Base-by-base conservation (phyloP, 1,140 invertebrate genomes). In the Rhynchophorus ferrugineus region DNA sequence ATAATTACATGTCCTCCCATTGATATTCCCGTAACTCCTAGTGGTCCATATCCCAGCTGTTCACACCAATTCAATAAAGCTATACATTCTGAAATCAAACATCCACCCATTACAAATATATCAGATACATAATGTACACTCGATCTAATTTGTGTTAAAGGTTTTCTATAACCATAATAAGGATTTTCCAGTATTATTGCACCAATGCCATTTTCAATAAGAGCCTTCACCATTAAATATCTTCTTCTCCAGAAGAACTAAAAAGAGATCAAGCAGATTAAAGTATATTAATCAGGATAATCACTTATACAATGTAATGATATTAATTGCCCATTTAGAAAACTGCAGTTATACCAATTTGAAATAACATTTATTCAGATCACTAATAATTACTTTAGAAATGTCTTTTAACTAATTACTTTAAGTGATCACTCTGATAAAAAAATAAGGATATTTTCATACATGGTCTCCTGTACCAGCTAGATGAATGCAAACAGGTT, bases 381-480 rank as follows among this genome's bases (percentile, higher is more conserved):
- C n/a, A n/a, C n/a, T n/a, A n/a, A n/a, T n/a, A n/a, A n/a, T n/a
- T n/a, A n/a, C n/a, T n/a, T n/a, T n/a, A n/a, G n/a, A n/a, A n/a
- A n/a, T n/a, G n/a, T n/a, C n/a, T n/a, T n/a, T n/a, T n/a, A n/a
- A n/a, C n/a, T n/a, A n/a, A n/a, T n/a, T n/a, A n/a, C n/a, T n/a
- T n/a, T n/a, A n/a, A n/a, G n/a, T n/a, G n/a, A n/a, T n/a, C n/a
- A n/a, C n/a, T n/a, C n/a, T n/a, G n/a, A n/a, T n/a, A n/a, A n/a
- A n/a, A n/a, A 46, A 8, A 37, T 37, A 36, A 22, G 44, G 16
- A 18, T 43, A 41, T 41, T 29, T 48, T 41, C 81, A 79, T 79
- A 95, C 92, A 79, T 99, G 95, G 79, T 99, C 96, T 39, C 96
- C 96, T 49, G 96, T 99, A 35, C 95, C 95, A 49, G 95, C 95